Evolutionary conservation across 2,888 invertebrate genomes (phyloP).

Genomic region (Heteromurus nitidus): DNA sequence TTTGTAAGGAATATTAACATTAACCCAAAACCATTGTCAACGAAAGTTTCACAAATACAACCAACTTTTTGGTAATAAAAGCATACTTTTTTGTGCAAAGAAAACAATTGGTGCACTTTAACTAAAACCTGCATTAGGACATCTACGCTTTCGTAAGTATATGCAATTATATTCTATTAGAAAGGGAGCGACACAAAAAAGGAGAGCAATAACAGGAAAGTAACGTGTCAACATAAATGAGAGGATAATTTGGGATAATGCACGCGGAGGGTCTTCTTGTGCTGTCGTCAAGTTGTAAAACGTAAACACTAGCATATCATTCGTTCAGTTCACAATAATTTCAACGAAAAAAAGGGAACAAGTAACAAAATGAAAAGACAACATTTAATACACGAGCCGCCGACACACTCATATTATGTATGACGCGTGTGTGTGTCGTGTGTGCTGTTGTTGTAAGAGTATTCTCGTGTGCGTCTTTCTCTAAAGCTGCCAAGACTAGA

Average conservation of each 20-base stretch:
- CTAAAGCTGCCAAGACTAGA: slow-evolving; percentile 9
- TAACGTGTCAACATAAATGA: slow-evolving; percentile 43
- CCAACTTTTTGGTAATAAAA: too few relatives aligned
- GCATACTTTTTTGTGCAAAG: too few relatives aligned
- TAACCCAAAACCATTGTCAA: too few relatives aligned
- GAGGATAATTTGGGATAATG: slow-evolving; percentile 49
- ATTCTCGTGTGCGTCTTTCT: neutral
- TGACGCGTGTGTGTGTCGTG: neutral
- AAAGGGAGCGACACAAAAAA: neutral
- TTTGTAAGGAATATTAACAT: too few relatives aligned
- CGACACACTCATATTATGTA: neutral
- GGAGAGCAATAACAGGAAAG: slow-evolving; percentile 34
- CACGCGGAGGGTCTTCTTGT: slow-evolving; percentile 35
- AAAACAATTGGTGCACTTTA: too few relatives aligned
- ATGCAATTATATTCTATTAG: neutral
- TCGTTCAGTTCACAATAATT: slow-evolving; percentile 32
- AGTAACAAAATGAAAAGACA: neutral
- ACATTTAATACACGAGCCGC: slow-evolving; percentile 6
- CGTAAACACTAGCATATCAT: slow-evolving; percentile 48
- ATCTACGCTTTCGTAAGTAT: too few relatives aligned
- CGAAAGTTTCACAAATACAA: too few relatives aligned
- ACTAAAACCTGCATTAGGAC: too few relatives aligned
- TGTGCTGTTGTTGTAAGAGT: too few relatives aligned
- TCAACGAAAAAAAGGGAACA: neutral
- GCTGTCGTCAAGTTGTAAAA: slow-evolving; percentile 39